A percentile compares a stretch with the other conserved stretches of the same genome.
phyloP scores from a whole-genome alignment of 2,113 vertebrate species.

The Menura novaehollandiae region DNA sequence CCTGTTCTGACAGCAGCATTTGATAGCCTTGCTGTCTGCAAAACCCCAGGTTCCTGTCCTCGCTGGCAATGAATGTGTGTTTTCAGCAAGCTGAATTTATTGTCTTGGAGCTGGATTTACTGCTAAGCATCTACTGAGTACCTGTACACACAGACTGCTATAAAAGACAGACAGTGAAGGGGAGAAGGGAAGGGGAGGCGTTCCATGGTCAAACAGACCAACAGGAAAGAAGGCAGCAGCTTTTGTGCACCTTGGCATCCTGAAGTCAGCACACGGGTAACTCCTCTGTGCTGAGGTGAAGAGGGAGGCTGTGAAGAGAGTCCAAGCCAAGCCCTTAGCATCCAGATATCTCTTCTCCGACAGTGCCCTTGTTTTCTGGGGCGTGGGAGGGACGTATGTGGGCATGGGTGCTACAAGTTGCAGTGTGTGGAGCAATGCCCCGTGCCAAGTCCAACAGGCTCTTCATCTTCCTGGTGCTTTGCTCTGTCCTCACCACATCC shows the following conservation, averaged over 20 bases:
- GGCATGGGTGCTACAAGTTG: neutral
- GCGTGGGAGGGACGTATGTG: neutral
- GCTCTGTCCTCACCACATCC: neutral
- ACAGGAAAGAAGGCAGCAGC: neutral
- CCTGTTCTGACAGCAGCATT: constrained; percentile 59
- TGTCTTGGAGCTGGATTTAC: constrained; percentile 39
- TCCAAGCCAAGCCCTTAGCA: neutral
- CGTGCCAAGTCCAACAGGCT: neutral
- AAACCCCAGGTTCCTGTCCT: neutral
- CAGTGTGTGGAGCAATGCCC: neutral
- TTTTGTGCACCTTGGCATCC: neutral
- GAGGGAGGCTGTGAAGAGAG: neutral
- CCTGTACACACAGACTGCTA: neutral
- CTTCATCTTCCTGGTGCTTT: neutral
- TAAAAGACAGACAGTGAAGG: neutral
- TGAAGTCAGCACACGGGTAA: neutral
- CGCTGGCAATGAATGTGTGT: constrained; percentile 19
- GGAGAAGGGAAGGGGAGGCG: neutral
- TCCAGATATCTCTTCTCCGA: neutral
- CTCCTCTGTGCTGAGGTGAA: neutral
- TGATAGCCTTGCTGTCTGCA: constrained; percentile 54
- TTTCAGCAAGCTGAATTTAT: constrained; percentile 57
- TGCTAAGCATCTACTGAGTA: neutral
- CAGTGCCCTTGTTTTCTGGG: neutral
- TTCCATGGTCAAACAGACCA: neutral